Evolutionary conservation across 2,797 vertebrate genomes (phyloP), one percentile per base, ranked within the genome.

Genomic region (Thalassophryne amazonica): DNA sequence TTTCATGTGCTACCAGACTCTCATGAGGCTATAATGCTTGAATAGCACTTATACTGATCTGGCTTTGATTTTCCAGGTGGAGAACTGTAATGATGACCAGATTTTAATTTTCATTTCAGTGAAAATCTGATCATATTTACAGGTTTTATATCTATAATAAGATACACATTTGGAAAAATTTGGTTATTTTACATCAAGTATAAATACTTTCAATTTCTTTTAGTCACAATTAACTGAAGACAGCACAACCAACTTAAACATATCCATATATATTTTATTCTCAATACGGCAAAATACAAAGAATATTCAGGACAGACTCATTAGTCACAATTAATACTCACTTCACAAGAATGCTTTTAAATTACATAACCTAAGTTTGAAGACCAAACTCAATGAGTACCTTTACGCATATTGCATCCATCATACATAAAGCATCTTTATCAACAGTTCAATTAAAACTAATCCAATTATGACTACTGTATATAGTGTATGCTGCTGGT

Each of bases 211-310:
- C n/a, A n/a, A n/a, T n/a, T n/a, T n/a, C n/a, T n/a, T n/a, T n/a
- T n/a, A n/a, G n/a, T n/a, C n/a, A n/a, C n/a, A n/a, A n/a, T n/a
- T n/a, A n/a, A n/a, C 14, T 10, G 14, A 9, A 27, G 51, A 68
- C 11, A 12, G 63, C 56, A 33, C 10, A 8, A 49, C 15, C 38
- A 2, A 30, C n/a, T 78, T 78, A 84, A 88, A 86, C 80, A 82
- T 88, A 85, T 87, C 92, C 94, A 97, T 95, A 97, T 95, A 88
- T 93, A 94, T 94, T 98, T 98, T 96, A 97, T 94, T 97, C 92
- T 97, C 93, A 95, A 96, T 97, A 98, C 94, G 88, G 95, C 94
- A 98, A 92, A 99, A 97, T 98, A 99, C 97, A 96, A 96, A 97
- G 94, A 94, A 95, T 95, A 94, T 94, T 95, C 88, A 95, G 93